phyloP scores from a whole-genome alignment of 2,113 vertebrate species.

The Charina bottae region DNA sequence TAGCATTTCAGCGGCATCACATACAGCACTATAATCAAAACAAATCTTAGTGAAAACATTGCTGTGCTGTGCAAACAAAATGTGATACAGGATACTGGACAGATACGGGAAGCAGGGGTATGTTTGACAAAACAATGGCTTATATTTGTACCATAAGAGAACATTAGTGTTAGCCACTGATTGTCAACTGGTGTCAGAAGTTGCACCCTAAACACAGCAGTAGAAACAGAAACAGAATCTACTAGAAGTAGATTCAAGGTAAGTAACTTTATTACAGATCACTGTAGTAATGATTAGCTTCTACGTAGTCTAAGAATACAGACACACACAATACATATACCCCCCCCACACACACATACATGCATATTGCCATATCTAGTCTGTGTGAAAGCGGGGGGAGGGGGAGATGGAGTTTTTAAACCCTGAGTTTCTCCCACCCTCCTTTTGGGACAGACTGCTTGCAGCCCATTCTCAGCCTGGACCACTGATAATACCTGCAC shows the following conservation, averaged over 20 bases:
- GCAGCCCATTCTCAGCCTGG: not conserved
- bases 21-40: not conserved
- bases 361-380: not conserved
- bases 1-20: not conserved
- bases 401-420: not conserved
- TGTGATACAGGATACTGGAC: not conserved
- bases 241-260: not conserved
- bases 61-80: too few relatives aligned
- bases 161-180: not conserved
- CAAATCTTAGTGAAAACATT: not conserved
- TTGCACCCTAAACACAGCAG: not conserved
- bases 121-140: not conserved
- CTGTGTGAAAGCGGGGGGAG: not conserved
- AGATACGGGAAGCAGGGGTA: not conserved
- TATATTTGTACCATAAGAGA: not conserved
- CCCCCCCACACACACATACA: not conserved
- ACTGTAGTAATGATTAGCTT: not conserved
- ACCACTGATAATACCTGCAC: not conserved
- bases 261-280: not conserved
- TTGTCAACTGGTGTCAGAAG: not conserved
- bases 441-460: not conserved
- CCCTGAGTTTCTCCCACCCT: not conserved
- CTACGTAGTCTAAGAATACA: not conserved
- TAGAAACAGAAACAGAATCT: not conserved
- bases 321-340: not conserved